Base-by-base conservation (phyloP, 2,888 invertebrate species). In the Biston stratarius region DNA sequence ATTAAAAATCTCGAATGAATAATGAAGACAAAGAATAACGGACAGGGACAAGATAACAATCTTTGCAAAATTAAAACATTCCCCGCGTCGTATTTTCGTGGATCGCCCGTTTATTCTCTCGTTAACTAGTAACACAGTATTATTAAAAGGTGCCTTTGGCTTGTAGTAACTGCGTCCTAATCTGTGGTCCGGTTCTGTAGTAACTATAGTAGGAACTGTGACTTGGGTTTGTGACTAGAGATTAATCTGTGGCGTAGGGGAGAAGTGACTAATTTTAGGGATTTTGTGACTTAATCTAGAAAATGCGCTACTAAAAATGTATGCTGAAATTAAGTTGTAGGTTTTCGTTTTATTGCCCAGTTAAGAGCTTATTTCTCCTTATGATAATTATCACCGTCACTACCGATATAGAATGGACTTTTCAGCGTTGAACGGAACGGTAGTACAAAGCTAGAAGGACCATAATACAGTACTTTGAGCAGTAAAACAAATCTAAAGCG, bases 1-100 rank as follows among this genome's bases (percentile, higher is more conserved):
- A 77, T 77, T 77, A 77, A 77, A 75, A 74, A 71, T 67, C 72
- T 65, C 71, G 71, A 70, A 67, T 71, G 71, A 72, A 73, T 75
- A 72, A 73, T 65, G 72, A 67, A 66, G 71, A 75, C 74, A 75
- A 73, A 72, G 73, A 73, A 73, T 67, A 65, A 60, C 56, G 67
- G 71, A 61, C 59, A 64, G 56, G 59, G 67, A 67, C 70, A 59
- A 61, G 70, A 70, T 70, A 70, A 64, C 70, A 70, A 75, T 75
- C 75, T 75, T 73, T 66, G 62, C 73, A 63, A 73, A 73, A 74
- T 74, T 73, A 74, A 73, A 74, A 74, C 73, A 74, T 74, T 74
- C 73, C 62, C 63, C n/a, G 40, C 14, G 44, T 60, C 69, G 69
- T 73, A 73, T 74, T 72, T 74, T 72, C 67, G 66, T 57, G 60